Percentiles rank a stretch among this genome's conserved stretches.
phyloP scores from a whole-genome alignment of 2,113 vertebrate genomes.

The Bagarius yarrelli region DNA sequence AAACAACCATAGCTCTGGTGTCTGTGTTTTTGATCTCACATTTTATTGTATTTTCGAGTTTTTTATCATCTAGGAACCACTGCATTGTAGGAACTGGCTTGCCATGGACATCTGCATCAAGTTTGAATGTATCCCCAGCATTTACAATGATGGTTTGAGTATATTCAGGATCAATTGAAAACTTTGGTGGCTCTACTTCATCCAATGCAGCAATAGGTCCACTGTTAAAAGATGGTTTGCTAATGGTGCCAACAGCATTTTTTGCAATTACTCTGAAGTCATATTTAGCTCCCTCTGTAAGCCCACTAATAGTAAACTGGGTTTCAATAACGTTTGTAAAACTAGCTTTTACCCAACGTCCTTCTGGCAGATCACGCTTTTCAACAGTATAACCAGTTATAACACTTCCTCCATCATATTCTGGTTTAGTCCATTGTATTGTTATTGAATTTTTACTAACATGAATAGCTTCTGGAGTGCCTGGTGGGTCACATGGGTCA shows the following conservation, averaged over 20 bases:
- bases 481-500: conserved; percentile 94
- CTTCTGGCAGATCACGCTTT: conserved; percentile 94
- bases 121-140: conserved; percentile 90
- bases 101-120: conserved; percentile 90
- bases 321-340: conserved; percentile 97
- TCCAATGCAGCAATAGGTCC: conserved; percentile 93
- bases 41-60: conserved; percentile 85
- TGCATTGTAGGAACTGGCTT: conserved; percentile 88
- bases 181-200: conserved; percentile 87
- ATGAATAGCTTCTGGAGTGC: conserved; percentile 86
- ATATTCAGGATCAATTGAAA: conserved; percentile 93
- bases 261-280: conserved; percentile 98
- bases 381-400: conserved; percentile 95
- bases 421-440: conserved; percentile 92
- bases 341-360: conserved; percentile 95
- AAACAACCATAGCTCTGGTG: conserved; percentile 81
- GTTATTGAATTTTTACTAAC: conserved; percentile 88
- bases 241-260: conserved; percentile 90
- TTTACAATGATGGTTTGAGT: conserved; percentile 85
- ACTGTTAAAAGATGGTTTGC: conserved; percentile 94
- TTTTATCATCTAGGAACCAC: conserved; percentile 91
- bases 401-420: conserved; percentile 94
- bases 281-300: conserved; percentile 92
- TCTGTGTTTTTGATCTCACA: conserved; percentile 90
- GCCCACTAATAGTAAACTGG: conserved; percentile 89